phyloP scores from a whole-genome alignment of 30 jellyfish, hydroid and myxozoan species.

The Sanderia malayensis region DNA sequence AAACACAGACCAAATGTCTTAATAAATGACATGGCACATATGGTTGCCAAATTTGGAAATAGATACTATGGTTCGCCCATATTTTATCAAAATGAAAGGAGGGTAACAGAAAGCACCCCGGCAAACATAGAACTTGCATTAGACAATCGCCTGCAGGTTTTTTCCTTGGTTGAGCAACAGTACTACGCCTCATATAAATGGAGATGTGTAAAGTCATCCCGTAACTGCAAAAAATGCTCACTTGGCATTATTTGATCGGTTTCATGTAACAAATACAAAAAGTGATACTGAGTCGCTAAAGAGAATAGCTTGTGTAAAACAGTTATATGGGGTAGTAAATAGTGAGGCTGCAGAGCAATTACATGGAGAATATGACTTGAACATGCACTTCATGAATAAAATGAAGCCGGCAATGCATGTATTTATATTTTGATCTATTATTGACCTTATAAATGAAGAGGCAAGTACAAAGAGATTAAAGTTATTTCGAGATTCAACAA shows the following conservation, averaged over 20 bases:
- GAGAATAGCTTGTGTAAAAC: slow-evolving; percentile 36
- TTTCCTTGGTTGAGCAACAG: slow-evolving; percentile 4
- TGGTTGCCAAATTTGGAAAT: no score
- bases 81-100: slow-evolving; percentile 44
- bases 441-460: slow-evolving; percentile 37
- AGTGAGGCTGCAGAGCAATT: slow-evolving; percentile 58
- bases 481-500: no score
- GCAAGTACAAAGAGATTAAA: no score
- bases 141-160: slow-evolving; percentile 14
- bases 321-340: slow-evolving; percentile 39
- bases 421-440: slow-evolving; percentile 34
- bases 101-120: slow-evolving; percentile 30
- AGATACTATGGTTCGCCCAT: no score
- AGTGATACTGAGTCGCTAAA: slow-evolving; percentile 40
- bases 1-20: slow-evolving; percentile 10
- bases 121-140: slow-evolving; percentile 33
- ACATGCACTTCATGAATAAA: slow-evolving; percentile 20
- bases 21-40: no score
- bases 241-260: slow-evolving; percentile 50
- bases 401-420: slow-evolving; percentile 31
- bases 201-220: slow-evolving; percentile 29
- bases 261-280: slow-evolving; percentile 29
- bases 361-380: slow-evolving; percentile 28
- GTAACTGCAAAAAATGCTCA: slow-evolving; percentile 34
- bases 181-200: neutral